Percentiles rank a stretch among this genome's conserved stretches.
These are phyloP conservation scores for Eretmochelys imbricata DNA, from an alignment of 2,113 vertebrate genomes.

Conservation along the genomic window DNA sequence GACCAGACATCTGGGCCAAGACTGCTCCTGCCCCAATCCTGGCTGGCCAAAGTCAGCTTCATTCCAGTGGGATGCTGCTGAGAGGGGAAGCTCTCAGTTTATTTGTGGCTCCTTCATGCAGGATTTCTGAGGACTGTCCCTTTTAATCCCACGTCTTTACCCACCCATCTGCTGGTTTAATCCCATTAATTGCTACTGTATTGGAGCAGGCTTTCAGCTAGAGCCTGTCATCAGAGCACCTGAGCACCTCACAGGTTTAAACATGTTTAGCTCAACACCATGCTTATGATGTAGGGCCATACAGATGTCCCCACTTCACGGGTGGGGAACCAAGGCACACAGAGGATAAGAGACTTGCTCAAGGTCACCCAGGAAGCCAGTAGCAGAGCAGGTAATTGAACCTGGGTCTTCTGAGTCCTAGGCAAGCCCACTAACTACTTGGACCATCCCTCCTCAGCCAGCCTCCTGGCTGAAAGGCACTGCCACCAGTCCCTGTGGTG, in stretches of 20 bases:
- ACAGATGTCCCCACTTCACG: neutral
- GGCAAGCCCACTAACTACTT: neutral
- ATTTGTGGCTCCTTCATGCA: neutral
- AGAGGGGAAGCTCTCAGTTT: constrained; percentile 5
- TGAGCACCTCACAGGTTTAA: no score
- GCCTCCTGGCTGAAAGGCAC: neutral
- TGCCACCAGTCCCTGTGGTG: neutral
- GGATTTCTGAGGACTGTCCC: accelerated
- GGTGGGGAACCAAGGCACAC: neutral
- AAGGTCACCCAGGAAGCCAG: accelerated
- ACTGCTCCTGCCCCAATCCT: neutral
- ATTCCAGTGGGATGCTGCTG: neutral
- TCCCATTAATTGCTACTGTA: neutral
- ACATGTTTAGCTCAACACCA: neutral
- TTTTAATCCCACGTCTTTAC: constrained; percentile 26
- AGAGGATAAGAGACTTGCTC: neutral
- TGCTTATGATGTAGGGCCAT: neutral
- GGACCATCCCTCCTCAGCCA: neutral
- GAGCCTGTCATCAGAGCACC: neutral
- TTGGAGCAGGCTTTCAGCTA: neutral
- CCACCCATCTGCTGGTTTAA: neutral
- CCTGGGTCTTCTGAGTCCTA: neutral
- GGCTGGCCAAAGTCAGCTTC: neutral
- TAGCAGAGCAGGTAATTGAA: neutral
- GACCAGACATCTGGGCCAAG: constrained; percentile 11